Evolutionary conservation across 2,797 vertebrate genomes (phyloP), one percentile per base, ranked within the genome.

Genomic region (Toxotes lorentzi): DNA sequence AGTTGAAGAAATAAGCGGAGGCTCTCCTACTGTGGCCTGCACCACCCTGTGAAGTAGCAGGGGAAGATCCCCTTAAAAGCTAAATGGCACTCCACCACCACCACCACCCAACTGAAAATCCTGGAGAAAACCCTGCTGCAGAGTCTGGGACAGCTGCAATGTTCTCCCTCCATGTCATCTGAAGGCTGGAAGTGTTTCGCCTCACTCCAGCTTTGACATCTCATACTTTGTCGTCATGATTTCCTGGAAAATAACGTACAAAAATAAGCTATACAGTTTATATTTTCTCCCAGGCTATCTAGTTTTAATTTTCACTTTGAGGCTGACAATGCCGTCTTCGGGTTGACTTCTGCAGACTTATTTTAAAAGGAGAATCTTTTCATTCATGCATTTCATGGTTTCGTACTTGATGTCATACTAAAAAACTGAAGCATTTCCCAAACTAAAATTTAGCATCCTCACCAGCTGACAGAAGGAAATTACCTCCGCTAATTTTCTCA

Each of bases 201-300:
- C 63, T 96, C 90, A 97, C 91, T 97, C 96, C 95, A 97, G 95
- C 92, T 97, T 97, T 54, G 96, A 96, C 95, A 97, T 97, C 93
- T 97, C 96, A 43, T 96, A 97, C 92, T 95, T 97, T 65, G 96
- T 97, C 23, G 96, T 97, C 96, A 96, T 96, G 76, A 97, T 97
- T 94, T 97, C 96, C 97, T 97, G 54, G 14, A n/a, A 82, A 78
- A 70, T 35, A 41, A 61, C 1, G 73, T 4, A 0, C 12, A 76
- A 48, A 72, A 34, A 23, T 5, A 16, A 71, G 48, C 3, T 14
- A 17, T 7, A 65, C 0, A 53, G 34, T 76, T 58, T 61, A 21
- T 4, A n/a, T 48, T 57, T 35, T 35, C 71, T 11, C 48, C 12
- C 1, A 21, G 19, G 21, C 5, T 9, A 41, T 58, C 19, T 24